Percentiles rank a stretch among this genome's conserved stretches.
phyloP scores from a whole-genome alignment of 2,113 vertebrate species.

The Noturus placidus region DNA sequence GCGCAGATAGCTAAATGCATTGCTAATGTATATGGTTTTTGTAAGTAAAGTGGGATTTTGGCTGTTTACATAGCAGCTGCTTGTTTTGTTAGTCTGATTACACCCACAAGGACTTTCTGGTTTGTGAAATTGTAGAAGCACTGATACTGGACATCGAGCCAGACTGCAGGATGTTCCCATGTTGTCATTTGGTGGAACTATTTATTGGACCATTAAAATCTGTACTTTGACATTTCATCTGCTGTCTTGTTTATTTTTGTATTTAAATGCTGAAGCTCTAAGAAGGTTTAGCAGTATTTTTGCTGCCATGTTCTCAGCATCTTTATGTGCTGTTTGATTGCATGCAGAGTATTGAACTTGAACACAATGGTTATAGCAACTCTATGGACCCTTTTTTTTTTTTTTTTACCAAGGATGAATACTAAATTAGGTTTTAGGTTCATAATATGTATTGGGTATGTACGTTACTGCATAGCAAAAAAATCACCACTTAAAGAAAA shows the following conservation, averaged over 20 bases:
- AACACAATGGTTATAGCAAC: not conserved
- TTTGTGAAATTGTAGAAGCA: conserved; percentile 61
- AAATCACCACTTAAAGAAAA: not conserved
- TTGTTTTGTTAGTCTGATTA: conserved; percentile 40
- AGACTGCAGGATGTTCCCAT: conserved; percentile 53
- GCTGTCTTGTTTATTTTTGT: not conserved
- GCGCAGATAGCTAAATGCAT: not conserved
- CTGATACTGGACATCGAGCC: conserved; percentile 59
- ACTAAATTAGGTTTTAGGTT: not conserved
- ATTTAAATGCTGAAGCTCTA: not conserved
- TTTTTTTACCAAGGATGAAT: not conserved
- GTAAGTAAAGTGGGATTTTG: conserved; percentile 16
- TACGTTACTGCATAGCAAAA: conserved; percentile 12
- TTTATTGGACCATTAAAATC: conserved; percentile 75
- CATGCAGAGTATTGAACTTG: not conserved
- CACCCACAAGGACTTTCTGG: conserved; percentile 19
- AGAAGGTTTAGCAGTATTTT: not conserved
- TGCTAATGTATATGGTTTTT: not conserved
- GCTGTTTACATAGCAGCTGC: conserved; percentile 16
- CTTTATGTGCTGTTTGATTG: not conserved
- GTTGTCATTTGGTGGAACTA: conserved; percentile 63
- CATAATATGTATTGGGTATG: conserved; percentile 19
- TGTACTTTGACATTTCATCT: conserved; percentile 66
- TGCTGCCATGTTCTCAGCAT: not conserved
- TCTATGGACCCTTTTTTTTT: not conserved